Evolutionary conservation across 2,797 vertebrate species (phyloP).

Genomic region (Dryobates pubescens): DNA sequence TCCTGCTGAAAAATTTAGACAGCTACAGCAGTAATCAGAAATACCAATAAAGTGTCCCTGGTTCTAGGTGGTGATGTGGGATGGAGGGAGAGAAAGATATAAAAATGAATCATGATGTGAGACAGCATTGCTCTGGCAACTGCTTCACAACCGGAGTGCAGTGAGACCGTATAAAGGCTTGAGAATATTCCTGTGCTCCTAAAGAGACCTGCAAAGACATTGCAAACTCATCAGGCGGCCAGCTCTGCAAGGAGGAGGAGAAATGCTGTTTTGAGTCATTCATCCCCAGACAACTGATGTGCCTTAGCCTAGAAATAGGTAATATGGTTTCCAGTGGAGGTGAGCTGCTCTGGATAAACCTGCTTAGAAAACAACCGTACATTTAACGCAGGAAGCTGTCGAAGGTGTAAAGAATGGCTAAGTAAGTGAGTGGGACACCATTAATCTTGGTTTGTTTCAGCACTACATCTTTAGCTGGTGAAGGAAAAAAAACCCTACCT

Average conservation of each 20-base stretch:
- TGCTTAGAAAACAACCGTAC: conserved; percentile 58
- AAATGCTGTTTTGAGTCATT: conserved; percentile 51
- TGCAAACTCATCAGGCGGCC: conserved; percentile 53
- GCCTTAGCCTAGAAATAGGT: conserved; percentile 31
- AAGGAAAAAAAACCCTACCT: conserved; percentile 40
- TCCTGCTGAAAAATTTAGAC: conserved; percentile 84
- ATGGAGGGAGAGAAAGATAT: conserved; percentile 81
- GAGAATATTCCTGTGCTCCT: conserved; percentile 72
- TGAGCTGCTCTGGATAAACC: conserved; percentile 61
- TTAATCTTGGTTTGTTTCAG: conserved; percentile 84
- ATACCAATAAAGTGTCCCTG: conserved; percentile 83
- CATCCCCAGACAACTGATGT: conserved; percentile 46
- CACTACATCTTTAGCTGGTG: conserved; percentile 75
- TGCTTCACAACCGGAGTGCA: conserved; percentile 76
- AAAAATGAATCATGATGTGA: conserved; percentile 85
- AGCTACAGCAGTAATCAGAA: conserved; percentile 81
- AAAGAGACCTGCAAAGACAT: conserved; percentile 72
- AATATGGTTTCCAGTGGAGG: conserved; percentile 35
- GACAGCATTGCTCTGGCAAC: conserved; percentile 78
- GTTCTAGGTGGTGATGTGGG: conserved; percentile 80
- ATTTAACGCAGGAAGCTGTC: conserved; percentile 69
- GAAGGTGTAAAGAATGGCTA: conserved; percentile 78
- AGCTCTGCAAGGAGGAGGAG: conserved; percentile 40
- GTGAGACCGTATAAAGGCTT: conserved; percentile 71
- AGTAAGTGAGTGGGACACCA: conserved; percentile 78